These are phyloP conservation scores for Labrus mixtus DNA, from an alignment of 2,113 vertebrate species.

Conservation along the genomic window DNA sequence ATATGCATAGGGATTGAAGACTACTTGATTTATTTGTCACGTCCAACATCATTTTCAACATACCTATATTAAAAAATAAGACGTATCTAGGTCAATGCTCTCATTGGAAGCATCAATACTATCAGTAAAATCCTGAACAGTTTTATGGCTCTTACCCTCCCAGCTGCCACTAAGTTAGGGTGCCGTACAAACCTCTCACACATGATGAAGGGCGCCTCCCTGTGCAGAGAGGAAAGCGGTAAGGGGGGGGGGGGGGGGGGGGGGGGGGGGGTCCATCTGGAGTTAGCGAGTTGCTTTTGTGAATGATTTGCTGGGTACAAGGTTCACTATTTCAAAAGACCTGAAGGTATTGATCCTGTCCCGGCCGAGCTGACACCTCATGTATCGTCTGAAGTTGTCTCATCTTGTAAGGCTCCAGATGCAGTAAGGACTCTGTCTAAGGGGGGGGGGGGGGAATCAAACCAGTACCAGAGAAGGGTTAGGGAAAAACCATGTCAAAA, in stretches of 20 bases:
- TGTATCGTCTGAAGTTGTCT: slow-evolving; percentile 55
- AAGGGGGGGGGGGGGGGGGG: not conserved
- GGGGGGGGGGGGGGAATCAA: slow-evolving; percentile 11
- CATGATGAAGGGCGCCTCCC: slow-evolving; percentile 53
- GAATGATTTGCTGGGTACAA: slow-evolving; percentile 68
- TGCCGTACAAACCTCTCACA: slow-evolving; percentile 20
- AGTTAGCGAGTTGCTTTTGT: slow-evolving; percentile 47
- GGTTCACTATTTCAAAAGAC: slow-evolving; percentile 68
- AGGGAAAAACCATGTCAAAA: not conserved
- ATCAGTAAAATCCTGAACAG: not conserved
- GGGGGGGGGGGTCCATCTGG: slow-evolving; percentile 10
- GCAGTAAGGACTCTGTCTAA: slow-evolving; percentile 26
- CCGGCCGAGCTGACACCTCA: slow-evolving; percentile 55
- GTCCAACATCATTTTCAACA: not conserved
- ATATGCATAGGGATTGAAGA: slow-evolving; percentile 9
- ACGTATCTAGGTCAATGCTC: not conserved
- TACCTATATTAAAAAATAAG: not conserved
- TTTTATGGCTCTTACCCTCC: slow-evolving; percentile 43
- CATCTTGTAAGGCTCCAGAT: slow-evolving; percentile 41
- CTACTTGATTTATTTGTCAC: slow-evolving; percentile 8
- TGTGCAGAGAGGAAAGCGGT: slow-evolving; percentile 22
- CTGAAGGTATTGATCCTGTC: slow-evolving; percentile 67
- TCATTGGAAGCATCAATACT: not conserved
- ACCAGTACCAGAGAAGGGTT: not conserved
- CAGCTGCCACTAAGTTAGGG: slow-evolving; percentile 38